phyloP scores from a whole-genome alignment of 37 sponge, comb jelly and placozoan species.

The Axinella damicornis region DNA sequence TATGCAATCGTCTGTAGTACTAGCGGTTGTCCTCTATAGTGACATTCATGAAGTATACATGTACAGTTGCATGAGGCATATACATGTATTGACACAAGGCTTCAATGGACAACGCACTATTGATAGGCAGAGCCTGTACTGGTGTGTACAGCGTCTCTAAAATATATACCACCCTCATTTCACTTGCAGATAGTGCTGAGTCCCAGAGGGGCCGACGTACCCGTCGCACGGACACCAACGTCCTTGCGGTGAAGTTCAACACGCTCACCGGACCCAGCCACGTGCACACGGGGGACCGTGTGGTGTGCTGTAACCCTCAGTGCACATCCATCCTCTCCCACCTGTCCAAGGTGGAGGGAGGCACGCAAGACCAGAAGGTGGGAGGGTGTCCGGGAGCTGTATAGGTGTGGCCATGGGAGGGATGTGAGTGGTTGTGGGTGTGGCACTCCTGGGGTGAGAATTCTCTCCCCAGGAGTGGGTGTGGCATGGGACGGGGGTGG shows the following conservation, averaged over 20 bases:
- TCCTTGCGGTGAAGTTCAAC: conserved; percentile 84
- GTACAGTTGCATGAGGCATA: too few relatives aligned
- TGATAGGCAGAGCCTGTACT: background rate
- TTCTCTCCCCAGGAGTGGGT: too few relatives aligned
- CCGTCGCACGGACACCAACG: conserved; percentile 83
- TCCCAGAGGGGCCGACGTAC: background rate
- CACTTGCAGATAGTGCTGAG: background rate
- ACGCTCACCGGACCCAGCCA: conserved; percentile 80
- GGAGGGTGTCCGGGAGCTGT: too few relatives aligned
- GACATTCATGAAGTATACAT: too few relatives aligned
- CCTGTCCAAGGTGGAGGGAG: conserved; percentile 43
- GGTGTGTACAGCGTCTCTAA: background rate
- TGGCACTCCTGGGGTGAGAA: too few relatives aligned
- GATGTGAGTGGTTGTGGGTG: too few relatives aligned
- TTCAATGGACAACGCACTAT: background rate
- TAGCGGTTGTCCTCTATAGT: too few relatives aligned
- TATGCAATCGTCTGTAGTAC: too few relatives aligned
- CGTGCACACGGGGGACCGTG: conserved; percentile 88
- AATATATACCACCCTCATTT: background rate
- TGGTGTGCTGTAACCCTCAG: conserved; percentile 55
- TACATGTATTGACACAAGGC: too few relatives aligned
- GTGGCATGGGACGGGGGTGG: too few relatives aligned
- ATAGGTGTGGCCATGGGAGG: too few relatives aligned
- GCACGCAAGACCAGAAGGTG: background rate
- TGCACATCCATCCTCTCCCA: conserved; percentile 82